These are phyloP conservation scores for Podarcis lilfordi DNA, from an alignment of 2,797 vertebrate genomes.

Conservation along the genomic window DNA sequence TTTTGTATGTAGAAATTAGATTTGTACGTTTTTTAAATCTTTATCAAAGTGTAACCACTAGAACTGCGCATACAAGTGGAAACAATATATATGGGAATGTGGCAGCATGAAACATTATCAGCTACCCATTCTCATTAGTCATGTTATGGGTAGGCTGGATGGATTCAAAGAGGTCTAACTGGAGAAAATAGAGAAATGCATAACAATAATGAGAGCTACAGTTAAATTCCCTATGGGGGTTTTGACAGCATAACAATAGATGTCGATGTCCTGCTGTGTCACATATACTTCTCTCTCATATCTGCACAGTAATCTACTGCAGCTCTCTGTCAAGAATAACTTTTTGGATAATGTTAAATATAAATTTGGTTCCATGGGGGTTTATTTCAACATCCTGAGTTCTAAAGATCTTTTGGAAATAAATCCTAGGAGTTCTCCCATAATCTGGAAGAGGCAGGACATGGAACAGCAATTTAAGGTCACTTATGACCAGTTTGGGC, in stretches of 20 bases:
- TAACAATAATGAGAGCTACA: constrained; percentile 67
- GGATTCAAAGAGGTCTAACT: constrained; percentile 62
- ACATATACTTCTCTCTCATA: constrained; percentile 55
- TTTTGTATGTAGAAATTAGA: constrained; percentile 57
- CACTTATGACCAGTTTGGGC: neutral
- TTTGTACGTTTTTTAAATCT: constrained; percentile 56
- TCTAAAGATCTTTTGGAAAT: neutral
- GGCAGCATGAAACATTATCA: constrained; percentile 69
- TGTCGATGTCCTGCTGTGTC: constrained; percentile 32
- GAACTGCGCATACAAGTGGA: constrained; percentile 58
- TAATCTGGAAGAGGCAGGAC: neutral
- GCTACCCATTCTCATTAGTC: constrained; percentile 67
- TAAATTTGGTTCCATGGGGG: constrained; percentile 41
- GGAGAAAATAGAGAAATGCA: constrained; percentile 39
- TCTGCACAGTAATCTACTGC: constrained; percentile 51
- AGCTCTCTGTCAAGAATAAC: neutral
- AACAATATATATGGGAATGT: constrained; percentile 59
- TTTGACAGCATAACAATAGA: constrained; percentile 58
- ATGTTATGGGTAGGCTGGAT: constrained; percentile 57
- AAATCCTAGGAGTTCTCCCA: neutral
- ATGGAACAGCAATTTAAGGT: neutral
- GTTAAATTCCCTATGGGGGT: constrained; percentile 65
- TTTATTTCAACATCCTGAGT: constrained; percentile 15
- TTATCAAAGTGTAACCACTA: constrained; percentile 63
- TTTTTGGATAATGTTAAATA: constrained; percentile 15